Evolutionary conservation across 2,888 invertebrate genomes (phyloP), one percentile per base, ranked within the genome.

Genomic region (Trichogramma dendrolimi): DNA sequence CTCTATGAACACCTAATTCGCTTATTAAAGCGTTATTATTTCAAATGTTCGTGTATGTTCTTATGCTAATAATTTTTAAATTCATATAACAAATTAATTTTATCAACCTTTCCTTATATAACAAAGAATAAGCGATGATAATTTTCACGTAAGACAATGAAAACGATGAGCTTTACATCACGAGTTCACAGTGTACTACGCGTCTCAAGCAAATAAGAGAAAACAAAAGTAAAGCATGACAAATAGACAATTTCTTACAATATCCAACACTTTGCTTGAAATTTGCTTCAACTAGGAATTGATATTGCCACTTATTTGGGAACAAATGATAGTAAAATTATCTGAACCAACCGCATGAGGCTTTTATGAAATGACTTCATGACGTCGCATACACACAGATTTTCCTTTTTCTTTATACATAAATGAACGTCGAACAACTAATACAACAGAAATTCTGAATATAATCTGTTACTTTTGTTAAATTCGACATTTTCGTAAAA

Each of bases 1-100:
- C 58, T 67, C 69, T 67, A 69, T 68, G 71, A 73, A 70, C 73
- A 70, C 71, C 72, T 72, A 67, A 66, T 50, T 66, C 68, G 63
- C 67, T 71, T 69, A 71, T 68, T 72, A 70, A 63, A 11, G 4
- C n/a, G 52, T 60, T 50, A 48, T 48, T 42, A 52, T 55, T 61
- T 38, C 54, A 55, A n/a, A 47, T 7, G 14, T 50, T 14, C n/a
- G 10, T 10, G 41, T 11, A 7, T 40, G 8, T 51, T n/a, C 4
- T 40, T 5, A 39, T 6, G 10, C 10, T 7, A 50, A 51, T 39
- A 6, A 39, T 51, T 39, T 51, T 51, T 40, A 51, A 14, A 8
- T 40, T 39, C 44, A 10, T 43, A 14, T 39, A 40, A 54, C 14
- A 43, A 11, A 51, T 61, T 58, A 40, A 42, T 55, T 50, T 11